A percentile compares a stretch with the other conserved stretches of the same genome.
These are phyloP conservation scores for Periophthalmodon schlosseri DNA, from an alignment of 2,113 vertebrate genomes.

Conservation along the genomic window DNA sequence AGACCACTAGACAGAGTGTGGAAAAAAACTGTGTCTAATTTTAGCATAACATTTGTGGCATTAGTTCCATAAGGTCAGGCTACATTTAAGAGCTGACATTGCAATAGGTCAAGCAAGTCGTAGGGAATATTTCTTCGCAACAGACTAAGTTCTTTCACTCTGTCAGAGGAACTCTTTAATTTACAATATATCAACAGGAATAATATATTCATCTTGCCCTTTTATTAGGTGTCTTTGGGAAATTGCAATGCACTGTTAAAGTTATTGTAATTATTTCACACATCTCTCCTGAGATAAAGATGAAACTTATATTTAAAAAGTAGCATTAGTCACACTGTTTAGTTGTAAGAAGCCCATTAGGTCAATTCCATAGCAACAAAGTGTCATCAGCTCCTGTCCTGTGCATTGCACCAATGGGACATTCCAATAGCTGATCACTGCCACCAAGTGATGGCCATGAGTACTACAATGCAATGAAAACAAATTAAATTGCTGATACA, in stretches of 20 bases:
- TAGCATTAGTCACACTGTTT: conserved; percentile 56
- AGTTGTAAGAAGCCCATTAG: conserved; percentile 62
- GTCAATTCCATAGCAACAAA: conserved; percentile 78
- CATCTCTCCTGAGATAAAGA: conserved; percentile 60
- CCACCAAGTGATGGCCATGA: conserved; percentile 71
- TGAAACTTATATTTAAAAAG: conserved; percentile 65
- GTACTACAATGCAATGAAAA: conserved; percentile 44
- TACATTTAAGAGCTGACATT: conserved; percentile 49
- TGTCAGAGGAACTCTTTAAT: conserved; percentile 26
- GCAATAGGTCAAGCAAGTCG: conserved; percentile 22
- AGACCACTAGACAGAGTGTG: conserved; percentile 14
- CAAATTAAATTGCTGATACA: conserved; percentile 28
- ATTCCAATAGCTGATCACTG: conserved; percentile 65
- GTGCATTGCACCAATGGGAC: conserved; percentile 17
- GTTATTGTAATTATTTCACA: conserved; percentile 53
- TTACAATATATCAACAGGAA: conserved; percentile 24
- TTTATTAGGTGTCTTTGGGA: conserved; percentile 42
- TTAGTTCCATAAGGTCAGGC: conserved; percentile 20
- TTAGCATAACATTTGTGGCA: conserved; percentile 1
- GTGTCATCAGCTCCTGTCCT: conserved; percentile 35
- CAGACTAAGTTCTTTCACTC: conserved; percentile 12
- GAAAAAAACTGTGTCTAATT: neutral
- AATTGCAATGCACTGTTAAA: conserved; percentile 52
- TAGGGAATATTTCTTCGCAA: conserved; percentile 10
- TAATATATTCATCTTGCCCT: conserved; percentile 24